These are phyloP conservation scores for Plectus sambesii DNA, from an alignment of 1,140 invertebrate species.

Conservation along the genomic window DNA sequence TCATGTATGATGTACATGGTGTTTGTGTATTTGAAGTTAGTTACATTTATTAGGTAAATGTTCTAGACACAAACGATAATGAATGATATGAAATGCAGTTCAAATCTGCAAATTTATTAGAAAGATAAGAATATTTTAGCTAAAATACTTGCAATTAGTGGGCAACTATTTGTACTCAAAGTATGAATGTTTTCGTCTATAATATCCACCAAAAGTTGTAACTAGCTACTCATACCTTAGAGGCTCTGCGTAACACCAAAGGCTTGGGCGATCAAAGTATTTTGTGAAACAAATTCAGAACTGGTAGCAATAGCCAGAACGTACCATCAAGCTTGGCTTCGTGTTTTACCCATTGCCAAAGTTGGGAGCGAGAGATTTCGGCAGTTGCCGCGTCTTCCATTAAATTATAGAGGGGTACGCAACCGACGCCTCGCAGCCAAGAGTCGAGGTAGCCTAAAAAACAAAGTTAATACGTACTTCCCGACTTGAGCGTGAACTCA, in stretches of 20 bases:
- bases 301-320: constrained; percentile 3
- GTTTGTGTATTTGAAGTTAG: too few relatives aligned
- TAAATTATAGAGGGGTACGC: constrained; percentile 56
- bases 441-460: constrained; percentile 58
- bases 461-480: too few relatives aligned
- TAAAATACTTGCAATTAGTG: not conserved
- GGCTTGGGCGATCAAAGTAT: not conserved
- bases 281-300: constrained; percentile 6
- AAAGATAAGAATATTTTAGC: too few relatives aligned
- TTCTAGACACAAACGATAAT: too few relatives aligned
- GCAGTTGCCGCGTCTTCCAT: constrained; percentile 64
- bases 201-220: not conserved
- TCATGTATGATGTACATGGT: too few relatives aligned
- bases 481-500: too few relatives aligned
- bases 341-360: constrained; percentile 64
- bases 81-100: too few relatives aligned
- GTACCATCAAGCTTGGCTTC: constrained; percentile 48
- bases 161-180: not conserved
- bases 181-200: not conserved
- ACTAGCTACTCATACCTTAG: not conserved
- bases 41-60: too few relatives aligned
- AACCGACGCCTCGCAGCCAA: constrained; percentile 59
- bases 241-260: not conserved
- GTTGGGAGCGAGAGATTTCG: constrained; percentile 60
- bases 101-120: too few relatives aligned